These are phyloP conservation scores for Carlito syrichta DNA, from an alignment of 2,113 vertebrate species.

Conservation along the genomic window DNA sequence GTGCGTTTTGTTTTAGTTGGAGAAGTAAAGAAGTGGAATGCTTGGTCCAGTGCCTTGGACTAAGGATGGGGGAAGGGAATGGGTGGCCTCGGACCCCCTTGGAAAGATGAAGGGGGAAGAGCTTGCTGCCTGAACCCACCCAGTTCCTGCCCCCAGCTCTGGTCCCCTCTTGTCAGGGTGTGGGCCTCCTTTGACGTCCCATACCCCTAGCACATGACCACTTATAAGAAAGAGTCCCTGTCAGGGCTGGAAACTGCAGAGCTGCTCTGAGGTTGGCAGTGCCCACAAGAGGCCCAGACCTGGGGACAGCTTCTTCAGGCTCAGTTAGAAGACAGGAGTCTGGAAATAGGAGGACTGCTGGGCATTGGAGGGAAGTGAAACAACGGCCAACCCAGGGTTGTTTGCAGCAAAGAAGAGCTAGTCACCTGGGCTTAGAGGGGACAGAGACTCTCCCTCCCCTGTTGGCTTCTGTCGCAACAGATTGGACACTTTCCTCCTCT, in stretches of 20 bases:
- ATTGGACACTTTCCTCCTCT: background rate
- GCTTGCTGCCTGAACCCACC: background rate
- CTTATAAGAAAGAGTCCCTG: conserved; percentile 70
- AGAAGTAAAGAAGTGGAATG: conserved; percentile 43
- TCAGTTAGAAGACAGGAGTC: background rate
- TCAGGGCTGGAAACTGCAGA: conserved; percentile 57
- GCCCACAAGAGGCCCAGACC: conserved; percentile 62
- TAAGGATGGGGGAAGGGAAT: background rate
- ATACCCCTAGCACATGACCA: conserved; percentile 44
- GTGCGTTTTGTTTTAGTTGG: conserved; percentile 60
- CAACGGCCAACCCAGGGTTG: background rate
- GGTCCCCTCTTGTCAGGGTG: background rate
- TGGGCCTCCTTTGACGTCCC: conserved; percentile 42
- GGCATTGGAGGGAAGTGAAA: background rate
- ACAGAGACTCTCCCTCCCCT: background rate
- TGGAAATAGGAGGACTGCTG: background rate
- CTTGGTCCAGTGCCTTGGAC: background rate
- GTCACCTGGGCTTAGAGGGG: background rate
- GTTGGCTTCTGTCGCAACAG: background rate
- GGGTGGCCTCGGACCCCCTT: background rate
- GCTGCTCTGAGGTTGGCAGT: conserved; percentile 57
- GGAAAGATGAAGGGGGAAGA: background rate
- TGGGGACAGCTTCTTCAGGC: conserved; percentile 42
- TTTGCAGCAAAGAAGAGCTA: background rate
- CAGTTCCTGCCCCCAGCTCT: background rate